A percentile compares a stretch with the other conserved stretches of the same genome.
Conservation (phyloP, 2,797 vertebrate genomes). For the Microhierax caerulescens region DNA sequence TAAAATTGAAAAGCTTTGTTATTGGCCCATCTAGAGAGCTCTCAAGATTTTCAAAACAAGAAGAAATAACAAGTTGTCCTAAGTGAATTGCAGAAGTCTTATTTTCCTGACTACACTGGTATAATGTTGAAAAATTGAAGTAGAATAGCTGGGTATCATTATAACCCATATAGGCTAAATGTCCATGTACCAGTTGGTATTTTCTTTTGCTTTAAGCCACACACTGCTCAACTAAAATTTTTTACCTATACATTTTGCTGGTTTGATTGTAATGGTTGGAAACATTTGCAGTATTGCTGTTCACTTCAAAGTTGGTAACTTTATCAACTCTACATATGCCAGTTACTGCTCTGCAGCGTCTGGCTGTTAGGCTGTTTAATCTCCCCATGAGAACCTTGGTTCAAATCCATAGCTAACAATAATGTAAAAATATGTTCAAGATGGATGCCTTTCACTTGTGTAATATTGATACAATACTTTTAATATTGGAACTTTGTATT, state of each 20-base stretch:
- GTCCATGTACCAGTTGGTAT: not conserved
- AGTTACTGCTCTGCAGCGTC: slow-evolving; percentile 58
- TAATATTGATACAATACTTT: no score
- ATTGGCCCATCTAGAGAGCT: not conserved
- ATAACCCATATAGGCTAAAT: not conserved
- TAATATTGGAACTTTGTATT: not conserved
- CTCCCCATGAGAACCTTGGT: slow-evolving; percentile 53
- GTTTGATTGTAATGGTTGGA: not conserved
- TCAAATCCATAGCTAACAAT: slow-evolving; percentile 59
- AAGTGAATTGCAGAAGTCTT: not conserved
- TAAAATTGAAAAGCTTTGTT: not conserved
- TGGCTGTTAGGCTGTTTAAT: slow-evolving; percentile 69
- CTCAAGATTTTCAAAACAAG: not conserved
- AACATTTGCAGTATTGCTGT: slow-evolving; percentile 38
- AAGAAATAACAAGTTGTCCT: not conserved
- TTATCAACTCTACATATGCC: slow-evolving; percentile 36
- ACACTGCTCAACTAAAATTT: not conserved
- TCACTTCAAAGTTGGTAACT: slow-evolving; percentile 58
- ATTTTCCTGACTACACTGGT: not conserved
- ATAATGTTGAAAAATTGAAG: not conserved
- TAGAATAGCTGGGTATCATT: not conserved
- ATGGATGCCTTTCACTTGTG: slow-evolving; percentile 46
- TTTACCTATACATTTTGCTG: slow-evolving; percentile 36
- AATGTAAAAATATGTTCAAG: slow-evolving; percentile 50
- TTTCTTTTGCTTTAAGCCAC: not conserved